phyloP scores from a whole-genome alignment of 2,797 vertebrate species.

The Natrix natrix region DNA sequence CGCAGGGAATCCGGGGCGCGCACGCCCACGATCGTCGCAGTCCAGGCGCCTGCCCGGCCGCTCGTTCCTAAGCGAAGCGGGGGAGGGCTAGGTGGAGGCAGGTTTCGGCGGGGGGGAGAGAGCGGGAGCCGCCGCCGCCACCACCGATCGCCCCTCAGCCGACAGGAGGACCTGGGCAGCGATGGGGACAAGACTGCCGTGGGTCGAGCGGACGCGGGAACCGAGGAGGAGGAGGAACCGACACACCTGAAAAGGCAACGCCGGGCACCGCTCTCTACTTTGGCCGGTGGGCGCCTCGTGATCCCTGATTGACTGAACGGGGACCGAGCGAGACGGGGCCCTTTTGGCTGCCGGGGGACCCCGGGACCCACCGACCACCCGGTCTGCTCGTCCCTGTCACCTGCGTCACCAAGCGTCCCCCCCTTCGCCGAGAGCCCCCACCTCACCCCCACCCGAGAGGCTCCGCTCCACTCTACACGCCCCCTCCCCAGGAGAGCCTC shows the following conservation, averaged over 20 bases:
- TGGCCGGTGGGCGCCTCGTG: neutral
- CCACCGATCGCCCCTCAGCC: neutral
- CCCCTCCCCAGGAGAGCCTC: neutral
- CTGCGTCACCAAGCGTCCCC: neutral
- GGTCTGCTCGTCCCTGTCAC: neutral
- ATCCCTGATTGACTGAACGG: neutral
- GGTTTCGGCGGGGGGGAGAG: neutral
- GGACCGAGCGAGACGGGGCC: neutral
- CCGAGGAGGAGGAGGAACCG: neutral
- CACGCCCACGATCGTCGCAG: conserved; percentile 39
- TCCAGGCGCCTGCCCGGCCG: neutral
- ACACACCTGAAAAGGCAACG: neutral
- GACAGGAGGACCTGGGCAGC: neutral
- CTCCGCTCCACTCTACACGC: neutral
- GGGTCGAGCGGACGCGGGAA: neutral
- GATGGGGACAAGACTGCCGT: neutral
- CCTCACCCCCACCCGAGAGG: neutral
- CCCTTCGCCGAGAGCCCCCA: neutral
- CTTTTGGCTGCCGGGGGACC: neutral
- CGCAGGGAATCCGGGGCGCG: neutral
- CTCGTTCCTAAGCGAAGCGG: neutral
- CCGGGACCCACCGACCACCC: neutral
- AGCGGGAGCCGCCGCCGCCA: neutral
- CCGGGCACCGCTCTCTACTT: neutral
- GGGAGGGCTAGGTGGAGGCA: neutral